Conservation (phyloP, 2,113 vertebrate species). For the Ranitomeya imitator region DNA sequence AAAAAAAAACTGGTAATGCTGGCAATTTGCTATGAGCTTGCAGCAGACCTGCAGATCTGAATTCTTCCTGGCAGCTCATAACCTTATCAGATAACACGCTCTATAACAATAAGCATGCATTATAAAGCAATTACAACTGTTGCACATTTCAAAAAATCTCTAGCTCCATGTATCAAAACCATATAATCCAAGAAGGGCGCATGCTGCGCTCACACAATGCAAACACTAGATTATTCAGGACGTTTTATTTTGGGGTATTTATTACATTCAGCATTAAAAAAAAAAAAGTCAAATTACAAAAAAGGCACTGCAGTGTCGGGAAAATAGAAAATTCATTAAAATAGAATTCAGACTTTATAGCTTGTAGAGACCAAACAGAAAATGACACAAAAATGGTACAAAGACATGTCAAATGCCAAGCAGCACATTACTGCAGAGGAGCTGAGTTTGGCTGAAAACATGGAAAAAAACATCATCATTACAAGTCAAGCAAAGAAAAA, state of each 20-base stretch:
- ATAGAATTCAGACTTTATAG: not conserved
- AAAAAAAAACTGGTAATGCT: conserved; percentile 58
- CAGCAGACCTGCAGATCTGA: conserved; percentile 58
- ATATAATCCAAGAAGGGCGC: conserved; percentile 5
- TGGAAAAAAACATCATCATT: not conserved
- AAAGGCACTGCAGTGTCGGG: not conserved
- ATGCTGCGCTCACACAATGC: not conserved
- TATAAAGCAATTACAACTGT: conserved; percentile 59
- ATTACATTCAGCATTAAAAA: not conserved
- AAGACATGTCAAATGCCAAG: not conserved
- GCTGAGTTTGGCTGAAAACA: not conserved
- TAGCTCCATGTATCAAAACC: conserved; percentile 21
- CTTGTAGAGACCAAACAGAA: not conserved
- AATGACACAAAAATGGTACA: not conserved
- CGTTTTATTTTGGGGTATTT: not conserved
- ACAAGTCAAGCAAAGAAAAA: not conserved
- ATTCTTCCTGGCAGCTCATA: conserved; percentile 61
- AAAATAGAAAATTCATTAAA: conserved; percentile 13
- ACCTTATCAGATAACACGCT: conserved; percentile 51
- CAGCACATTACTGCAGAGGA: not conserved
- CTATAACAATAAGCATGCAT: conserved; percentile 57
- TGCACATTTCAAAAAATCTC: conserved; percentile 34
- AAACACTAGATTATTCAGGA: not conserved
- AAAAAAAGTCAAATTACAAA: not conserved
- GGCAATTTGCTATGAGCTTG: conserved; percentile 65